Evolutionary conservation across 1,140 invertebrate genomes (phyloP).

Genomic region (Pachypsylla venusta): DNA sequence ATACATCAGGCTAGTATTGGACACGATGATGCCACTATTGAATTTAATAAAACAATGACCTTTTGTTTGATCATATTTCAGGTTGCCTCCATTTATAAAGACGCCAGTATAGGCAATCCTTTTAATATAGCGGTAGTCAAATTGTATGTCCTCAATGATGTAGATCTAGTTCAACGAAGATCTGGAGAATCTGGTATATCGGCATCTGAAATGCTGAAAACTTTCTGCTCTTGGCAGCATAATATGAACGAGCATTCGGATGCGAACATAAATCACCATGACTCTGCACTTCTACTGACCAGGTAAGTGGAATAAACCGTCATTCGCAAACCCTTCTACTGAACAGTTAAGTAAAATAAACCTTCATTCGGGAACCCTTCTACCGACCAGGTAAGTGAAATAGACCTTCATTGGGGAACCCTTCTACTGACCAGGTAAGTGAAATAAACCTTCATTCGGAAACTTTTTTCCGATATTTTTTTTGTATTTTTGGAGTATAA

Average conservation of each 20-base stretch:
- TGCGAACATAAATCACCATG: conserved; percentile 40
- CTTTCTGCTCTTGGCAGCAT: conserved; percentile 56
- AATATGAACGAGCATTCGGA: conserved; percentile 37
- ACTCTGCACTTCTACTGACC: conserved; percentile 56
- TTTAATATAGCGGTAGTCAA: conserved; percentile 61
- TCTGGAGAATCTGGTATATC: conserved; percentile 31
- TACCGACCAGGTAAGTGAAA: conserved; percentile 50
- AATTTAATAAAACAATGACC: too few species aligned
- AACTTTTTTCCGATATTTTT: conserved; percentile 51
- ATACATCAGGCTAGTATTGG: too few species aligned
- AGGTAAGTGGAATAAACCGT: conserved; percentile 44
- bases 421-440: too few species aligned
- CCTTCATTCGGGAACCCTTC: conserved; percentile 54
- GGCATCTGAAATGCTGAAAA: conserved; percentile 47
- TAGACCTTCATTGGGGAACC: too few species aligned
- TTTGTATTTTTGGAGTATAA: too few species aligned
- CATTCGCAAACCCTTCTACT: too few species aligned
- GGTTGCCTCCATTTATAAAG: conserved; percentile 61
- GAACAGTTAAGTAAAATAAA: too few species aligned
- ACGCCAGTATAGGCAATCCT: conserved; percentile 64
- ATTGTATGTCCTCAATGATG: conserved; percentile 40
- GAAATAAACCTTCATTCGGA: conserved; percentile 46
- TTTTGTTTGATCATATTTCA: too few species aligned
- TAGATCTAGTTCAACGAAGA: conserved; percentile 31
- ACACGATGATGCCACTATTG: too few species aligned